These are phyloP conservation scores for Miniopterus natalensis DNA, from an alignment of 2,113 vertebrate species.

Conservation along the genomic window DNA sequence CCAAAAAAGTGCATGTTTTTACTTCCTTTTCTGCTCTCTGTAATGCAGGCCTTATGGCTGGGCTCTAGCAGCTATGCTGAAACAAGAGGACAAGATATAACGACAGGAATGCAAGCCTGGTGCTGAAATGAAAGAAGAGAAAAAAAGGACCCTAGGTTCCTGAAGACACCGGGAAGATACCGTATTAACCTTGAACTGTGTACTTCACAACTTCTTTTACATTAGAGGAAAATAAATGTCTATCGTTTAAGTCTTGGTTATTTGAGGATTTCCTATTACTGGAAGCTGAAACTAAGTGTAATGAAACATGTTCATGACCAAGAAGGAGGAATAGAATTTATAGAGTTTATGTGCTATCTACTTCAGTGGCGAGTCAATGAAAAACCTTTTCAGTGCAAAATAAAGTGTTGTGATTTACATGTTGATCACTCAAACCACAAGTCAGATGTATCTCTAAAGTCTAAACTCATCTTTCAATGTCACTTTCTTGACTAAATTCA, in stretches of 20 bases:
- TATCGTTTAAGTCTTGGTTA: background rate
- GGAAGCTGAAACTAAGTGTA: conserved; percentile 11
- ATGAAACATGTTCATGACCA: conserved; percentile 20
- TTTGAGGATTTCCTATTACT: background rate
- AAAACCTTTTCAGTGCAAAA: conserved; percentile 13
- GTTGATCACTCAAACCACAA: background rate
- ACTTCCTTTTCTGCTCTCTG: background rate
- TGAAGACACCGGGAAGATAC: background rate
- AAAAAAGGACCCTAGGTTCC: background rate
- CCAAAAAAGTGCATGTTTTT: background rate
- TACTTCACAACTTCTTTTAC: background rate
- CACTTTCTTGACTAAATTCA: background rate
- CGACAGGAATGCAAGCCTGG: background rate
- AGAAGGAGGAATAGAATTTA: background rate
- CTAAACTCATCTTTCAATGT: background rate
- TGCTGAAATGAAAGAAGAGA: background rate
- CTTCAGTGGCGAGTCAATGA: background rate
- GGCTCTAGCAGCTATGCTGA: too few relatives aligned
- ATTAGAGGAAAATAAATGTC: background rate
- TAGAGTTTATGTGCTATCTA: background rate
- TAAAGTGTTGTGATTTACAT: background rate
- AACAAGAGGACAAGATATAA: background rate
- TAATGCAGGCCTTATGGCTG: background rate
- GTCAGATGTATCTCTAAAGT: background rate
- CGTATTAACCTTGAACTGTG: background rate